Evolutionary conservation across 2,888 invertebrate species (phyloP).

Genomic region (Mimumesa dahlbomi): DNA sequence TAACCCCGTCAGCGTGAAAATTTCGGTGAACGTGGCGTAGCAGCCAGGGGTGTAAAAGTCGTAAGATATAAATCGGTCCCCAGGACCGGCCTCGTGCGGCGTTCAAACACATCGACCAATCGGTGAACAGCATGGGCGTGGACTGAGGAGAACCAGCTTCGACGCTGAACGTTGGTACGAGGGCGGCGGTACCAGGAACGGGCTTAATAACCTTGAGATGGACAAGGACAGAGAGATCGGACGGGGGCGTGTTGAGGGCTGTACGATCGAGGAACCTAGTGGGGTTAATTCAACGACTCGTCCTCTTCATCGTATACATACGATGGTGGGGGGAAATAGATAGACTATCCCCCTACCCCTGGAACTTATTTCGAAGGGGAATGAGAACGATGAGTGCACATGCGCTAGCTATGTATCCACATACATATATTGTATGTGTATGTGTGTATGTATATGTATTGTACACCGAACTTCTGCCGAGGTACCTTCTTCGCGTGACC

Average conservation of each 20-base stretch:
- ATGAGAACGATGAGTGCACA: neutral
- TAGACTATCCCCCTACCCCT: constrained; percentile 41
- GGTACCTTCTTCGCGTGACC: constrained; percentile 70
- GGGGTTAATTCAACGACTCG: constrained; percentile 46
- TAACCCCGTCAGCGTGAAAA: constrained; percentile 52
- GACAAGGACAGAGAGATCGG: constrained; percentile 30
- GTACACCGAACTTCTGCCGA: constrained; percentile 29
- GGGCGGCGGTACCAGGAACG: constrained; percentile 45
- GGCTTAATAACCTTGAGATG: constrained; percentile 39
- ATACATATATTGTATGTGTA: too few relatives aligned
- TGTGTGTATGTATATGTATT: too few relatives aligned
- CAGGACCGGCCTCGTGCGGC: constrained; percentile 44
- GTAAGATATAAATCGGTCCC: constrained; percentile 60
- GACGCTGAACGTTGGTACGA: constrained; percentile 11
- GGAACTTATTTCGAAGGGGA: neutral
- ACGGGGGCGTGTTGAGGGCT: constrained; percentile 51
- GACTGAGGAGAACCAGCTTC: constrained; percentile 36
- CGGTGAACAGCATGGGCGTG: constrained; percentile 56
- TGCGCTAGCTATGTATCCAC: neutral
- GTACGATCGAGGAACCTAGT: constrained; percentile 38
- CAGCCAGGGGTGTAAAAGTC: constrained; percentile 28
- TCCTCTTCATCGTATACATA: neutral
- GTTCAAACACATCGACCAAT: constrained; percentile 63
- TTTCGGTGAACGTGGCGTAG: constrained; percentile 50
- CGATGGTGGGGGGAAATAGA: constrained; percentile 38